phyloP scores from a whole-genome alignment of 2,888 invertebrate species.

The Stratiomys singularior region DNA sequence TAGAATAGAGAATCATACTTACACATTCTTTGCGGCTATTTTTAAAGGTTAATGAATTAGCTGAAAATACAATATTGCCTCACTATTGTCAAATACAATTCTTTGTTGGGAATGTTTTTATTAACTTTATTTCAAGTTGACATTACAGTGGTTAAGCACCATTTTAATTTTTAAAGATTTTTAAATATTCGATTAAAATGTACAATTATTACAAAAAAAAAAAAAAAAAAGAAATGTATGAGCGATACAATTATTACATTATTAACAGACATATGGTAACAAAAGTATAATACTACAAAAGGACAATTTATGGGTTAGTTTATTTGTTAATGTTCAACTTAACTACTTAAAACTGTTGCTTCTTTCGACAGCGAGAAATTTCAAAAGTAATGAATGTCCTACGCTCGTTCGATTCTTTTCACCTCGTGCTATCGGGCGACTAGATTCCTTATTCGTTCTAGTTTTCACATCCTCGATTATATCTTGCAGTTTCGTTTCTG shows the following conservation, averaged over 20 bases:
- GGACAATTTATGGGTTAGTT: slow-evolving; percentile 10
- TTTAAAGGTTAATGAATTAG: too few species aligned
- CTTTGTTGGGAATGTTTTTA: slow-evolving; percentile 44
- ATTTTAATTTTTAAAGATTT: not conserved
- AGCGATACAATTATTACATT: not conserved
- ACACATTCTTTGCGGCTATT: too few species aligned
- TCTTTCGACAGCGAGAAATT: slow-evolving; percentile 40
- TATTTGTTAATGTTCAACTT: not conserved
- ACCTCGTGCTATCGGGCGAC: not conserved
- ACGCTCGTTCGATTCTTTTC: slow-evolving; percentile 32
- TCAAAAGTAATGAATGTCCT: slow-evolving; percentile 37
- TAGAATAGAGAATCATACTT: too few species aligned
- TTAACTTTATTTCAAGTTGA: slow-evolving; percentile 20
- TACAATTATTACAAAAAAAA: slow-evolving; percentile 24
- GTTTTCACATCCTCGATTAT: not conserved
- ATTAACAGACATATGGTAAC: slow-evolving; percentile 16
- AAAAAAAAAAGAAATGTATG: too few species aligned
- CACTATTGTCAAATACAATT: too few species aligned
- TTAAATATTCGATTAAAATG: slow-evolving; percentile 28
- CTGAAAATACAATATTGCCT: too few species aligned
- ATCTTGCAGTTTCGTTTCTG: not conserved
- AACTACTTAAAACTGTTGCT: slow-evolving; percentile 27
- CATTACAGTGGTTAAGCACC: slow-evolving; percentile 40
- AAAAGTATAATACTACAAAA: slow-evolving; percentile 37
- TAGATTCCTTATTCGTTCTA: not conserved